phyloP scores from a whole-genome alignment of 2,113 vertebrate species.

The Catharus fuscescens region DNA sequence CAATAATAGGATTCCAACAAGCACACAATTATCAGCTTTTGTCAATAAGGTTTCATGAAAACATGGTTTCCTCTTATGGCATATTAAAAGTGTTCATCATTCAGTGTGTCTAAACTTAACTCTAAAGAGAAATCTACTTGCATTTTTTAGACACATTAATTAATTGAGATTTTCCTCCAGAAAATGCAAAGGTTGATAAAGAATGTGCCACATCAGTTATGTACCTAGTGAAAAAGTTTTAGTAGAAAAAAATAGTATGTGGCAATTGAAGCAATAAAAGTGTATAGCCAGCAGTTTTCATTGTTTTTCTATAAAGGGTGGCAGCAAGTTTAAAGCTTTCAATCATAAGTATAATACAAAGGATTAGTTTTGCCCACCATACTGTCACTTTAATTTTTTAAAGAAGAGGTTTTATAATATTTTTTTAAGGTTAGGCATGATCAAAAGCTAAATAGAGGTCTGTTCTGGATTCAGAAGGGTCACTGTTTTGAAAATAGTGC shows the following conservation, averaged over 20 bases:
- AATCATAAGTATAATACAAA: not conserved
- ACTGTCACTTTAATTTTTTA: not conserved
- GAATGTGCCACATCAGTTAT: not conserved
- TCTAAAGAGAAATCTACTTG: slow-evolving; percentile 21
- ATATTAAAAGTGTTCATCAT: slow-evolving; percentile 15
- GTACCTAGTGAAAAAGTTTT: not conserved
- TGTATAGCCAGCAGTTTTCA: not conserved
- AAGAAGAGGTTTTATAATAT: not conserved
- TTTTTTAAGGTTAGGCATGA: not conserved
- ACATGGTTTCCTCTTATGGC: not conserved
- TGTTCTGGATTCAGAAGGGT: not conserved
- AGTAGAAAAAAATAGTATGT: not conserved
- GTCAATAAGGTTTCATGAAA: not conserved
- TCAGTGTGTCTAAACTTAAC: slow-evolving; percentile 22
- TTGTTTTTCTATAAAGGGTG: not conserved
- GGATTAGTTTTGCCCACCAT: not conserved
- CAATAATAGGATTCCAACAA: not conserved
- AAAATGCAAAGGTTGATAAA: not conserved
- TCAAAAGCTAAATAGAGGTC: not conserved
- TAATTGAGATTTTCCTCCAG: not conserved
- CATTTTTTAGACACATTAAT: slow-evolving; percentile 11
- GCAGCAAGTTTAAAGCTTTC: not conserved
- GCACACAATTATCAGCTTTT: not conserved
- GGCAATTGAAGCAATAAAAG: not conserved
- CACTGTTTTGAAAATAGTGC: not conserved